A percentile compares a stretch with the other conserved stretches of the same genome.
Evolutionary conservation across 2,797 vertebrate species (phyloP).

Genomic region (Podargus strigoides): DNA sequence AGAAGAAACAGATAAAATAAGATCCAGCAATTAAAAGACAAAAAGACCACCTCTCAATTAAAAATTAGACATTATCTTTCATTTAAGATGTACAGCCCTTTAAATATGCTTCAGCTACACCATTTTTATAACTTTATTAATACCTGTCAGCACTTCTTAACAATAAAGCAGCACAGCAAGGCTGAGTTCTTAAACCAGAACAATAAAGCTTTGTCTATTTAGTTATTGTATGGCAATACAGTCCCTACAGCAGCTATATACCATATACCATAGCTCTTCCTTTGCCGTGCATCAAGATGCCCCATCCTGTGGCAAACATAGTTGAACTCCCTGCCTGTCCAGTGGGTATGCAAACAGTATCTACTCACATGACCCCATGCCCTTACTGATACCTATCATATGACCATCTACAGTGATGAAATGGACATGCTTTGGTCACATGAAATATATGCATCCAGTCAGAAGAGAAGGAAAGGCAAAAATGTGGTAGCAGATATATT

Average conservation of each 20-base stretch:
- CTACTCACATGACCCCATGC: neutral
- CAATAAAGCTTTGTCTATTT: neutral
- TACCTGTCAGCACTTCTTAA: neutral
- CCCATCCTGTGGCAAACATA: neutral
- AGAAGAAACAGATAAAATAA: slow-evolving; percentile 4
- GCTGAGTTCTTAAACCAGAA: neutral
- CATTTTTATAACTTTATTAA: neutral
- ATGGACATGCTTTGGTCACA: neutral
- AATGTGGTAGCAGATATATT: neutral
- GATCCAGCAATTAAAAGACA: neutral
- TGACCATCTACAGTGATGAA: neutral
- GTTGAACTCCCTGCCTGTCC: neutral
- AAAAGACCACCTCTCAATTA: neutral
- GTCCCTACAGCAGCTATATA: neutral
- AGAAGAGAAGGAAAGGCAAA: neutral
- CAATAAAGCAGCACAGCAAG: neutral
- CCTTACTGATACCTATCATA: neutral
- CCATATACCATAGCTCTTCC: neutral
- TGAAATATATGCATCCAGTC: neutral
- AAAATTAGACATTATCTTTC: neutral
- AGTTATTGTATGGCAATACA: neutral
- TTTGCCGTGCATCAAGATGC: neutral
- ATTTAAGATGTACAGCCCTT: neutral
- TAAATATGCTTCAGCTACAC: neutral
- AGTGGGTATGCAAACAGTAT: neutral